Conservation (phyloP, 2,113 vertebrate species). For the Isichthys henryi region DNA sequence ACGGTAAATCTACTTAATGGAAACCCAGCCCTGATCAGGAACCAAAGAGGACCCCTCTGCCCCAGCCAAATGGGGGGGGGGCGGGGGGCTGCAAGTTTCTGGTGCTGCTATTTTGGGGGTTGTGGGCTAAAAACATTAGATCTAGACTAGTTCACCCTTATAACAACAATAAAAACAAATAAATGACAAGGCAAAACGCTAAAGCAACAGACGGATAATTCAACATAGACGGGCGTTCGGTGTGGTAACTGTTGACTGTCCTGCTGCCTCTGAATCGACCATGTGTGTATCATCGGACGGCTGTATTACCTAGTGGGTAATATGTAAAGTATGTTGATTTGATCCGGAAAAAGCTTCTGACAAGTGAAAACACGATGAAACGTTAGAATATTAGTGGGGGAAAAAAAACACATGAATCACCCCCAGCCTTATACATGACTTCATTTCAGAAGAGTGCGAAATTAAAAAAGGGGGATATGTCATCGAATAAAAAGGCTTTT, state of each 20-base stretch:
- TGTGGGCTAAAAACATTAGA: not conserved
- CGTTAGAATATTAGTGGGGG: slow-evolving; percentile 48
- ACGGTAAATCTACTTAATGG: not conserved
- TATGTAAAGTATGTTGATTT: not conserved
- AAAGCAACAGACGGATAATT: not conserved
- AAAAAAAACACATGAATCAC: slow-evolving; percentile 49
- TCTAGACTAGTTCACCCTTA: not conserved
- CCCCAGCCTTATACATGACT: slow-evolving; percentile 53
- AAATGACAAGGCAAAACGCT: not conserved
- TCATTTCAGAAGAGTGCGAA: slow-evolving; percentile 29
- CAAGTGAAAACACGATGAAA: slow-evolving; percentile 65
- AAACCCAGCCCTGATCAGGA: not conserved
- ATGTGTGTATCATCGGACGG: not conserved
- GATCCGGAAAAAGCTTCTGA: slow-evolving; percentile 27
- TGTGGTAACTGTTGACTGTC: not conserved
- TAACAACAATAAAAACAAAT: not conserved
- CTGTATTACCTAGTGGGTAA: not conserved
- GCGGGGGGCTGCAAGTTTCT: not conserved
- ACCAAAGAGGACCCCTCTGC: not conserved
- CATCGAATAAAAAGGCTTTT: slow-evolving; percentile 44
- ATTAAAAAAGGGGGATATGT: slow-evolving; percentile 41
- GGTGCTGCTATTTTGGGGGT: not conserved
- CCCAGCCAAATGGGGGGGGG: not conserved
- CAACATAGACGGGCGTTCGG: not conserved
- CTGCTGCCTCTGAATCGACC: not conserved